These are phyloP conservation scores for Tetramorium bicarinatum DNA, from an alignment of 2,888 invertebrate genomes.

Conservation along the genomic window DNA sequence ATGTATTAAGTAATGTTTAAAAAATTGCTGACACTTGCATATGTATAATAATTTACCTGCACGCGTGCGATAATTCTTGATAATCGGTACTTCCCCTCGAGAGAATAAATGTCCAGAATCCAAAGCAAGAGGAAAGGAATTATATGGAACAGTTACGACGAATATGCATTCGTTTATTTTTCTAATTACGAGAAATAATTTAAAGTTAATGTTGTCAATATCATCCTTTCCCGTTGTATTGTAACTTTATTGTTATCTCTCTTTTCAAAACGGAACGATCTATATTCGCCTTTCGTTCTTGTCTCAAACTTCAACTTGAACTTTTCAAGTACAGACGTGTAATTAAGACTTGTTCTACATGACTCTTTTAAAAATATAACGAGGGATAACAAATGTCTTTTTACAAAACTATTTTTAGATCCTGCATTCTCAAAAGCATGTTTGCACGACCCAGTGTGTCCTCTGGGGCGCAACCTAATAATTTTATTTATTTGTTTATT, in stretches of 20 bases:
- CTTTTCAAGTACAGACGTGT: neutral
- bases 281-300: neutral
- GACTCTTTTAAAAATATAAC: neutral
- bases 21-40: neutral
- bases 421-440: constrained; percentile 57
- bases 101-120: neutral
- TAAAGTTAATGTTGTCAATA: neutral
- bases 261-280: neutral
- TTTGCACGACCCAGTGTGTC: constrained; percentile 56
- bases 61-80: neutral
- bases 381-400: neutral
- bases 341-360: neutral
- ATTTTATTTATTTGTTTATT: constrained; percentile 5
- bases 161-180: neutral
- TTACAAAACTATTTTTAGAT: constrained; percentile 17
- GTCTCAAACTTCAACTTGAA: neutral
- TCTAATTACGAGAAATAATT: neutral
- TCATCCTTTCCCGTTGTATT: neutral
- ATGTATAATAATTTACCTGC: neutral
- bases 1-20: constrained; percentile 17
- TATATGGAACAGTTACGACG: neutral
- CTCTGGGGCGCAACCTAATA: constrained; percentile 42
- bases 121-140: neutral
- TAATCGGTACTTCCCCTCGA: neutral
- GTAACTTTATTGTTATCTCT: neutral